These are phyloP conservation scores for Paramormyrops kingsleyae DNA, from an alignment of 2,113 vertebrate species.

Conservation along the genomic window DNA sequence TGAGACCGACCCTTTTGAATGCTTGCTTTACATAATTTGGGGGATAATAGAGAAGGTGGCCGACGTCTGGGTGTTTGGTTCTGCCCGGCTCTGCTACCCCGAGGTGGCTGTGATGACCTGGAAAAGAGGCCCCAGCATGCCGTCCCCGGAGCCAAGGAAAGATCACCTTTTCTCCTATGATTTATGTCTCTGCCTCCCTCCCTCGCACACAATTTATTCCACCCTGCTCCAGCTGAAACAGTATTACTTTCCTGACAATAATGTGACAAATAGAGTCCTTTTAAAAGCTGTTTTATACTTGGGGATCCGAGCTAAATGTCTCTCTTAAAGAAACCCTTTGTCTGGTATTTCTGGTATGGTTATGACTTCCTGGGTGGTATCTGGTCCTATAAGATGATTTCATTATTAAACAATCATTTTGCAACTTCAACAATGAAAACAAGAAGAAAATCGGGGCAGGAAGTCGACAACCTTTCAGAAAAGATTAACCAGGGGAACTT, in stretches of 20 bases:
- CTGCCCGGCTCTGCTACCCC: neutral
- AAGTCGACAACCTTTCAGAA: neutral
- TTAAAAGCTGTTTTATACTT: neutral
- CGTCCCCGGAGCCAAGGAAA: neutral
- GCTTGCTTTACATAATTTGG: neutral
- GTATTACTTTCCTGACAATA: neutral
- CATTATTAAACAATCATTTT: no score
- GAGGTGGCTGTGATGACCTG: neutral
- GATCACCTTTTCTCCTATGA: neutral
- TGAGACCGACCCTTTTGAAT: neutral
- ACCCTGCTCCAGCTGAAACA: neutral
- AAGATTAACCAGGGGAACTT: neutral
- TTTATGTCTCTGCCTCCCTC: neutral
- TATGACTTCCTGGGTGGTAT: neutral
- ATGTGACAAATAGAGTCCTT: neutral
- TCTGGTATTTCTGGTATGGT: neutral
- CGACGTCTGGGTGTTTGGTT: neutral
- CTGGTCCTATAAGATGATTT: neutral
- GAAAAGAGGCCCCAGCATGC: neutral
- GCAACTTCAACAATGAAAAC: neutral
- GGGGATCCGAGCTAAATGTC: neutral
- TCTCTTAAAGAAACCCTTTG: neutral
- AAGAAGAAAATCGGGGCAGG: neutral
- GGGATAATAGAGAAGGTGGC: neutral
- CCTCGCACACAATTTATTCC: neutral